These are phyloP conservation scores for Lycorma delicatula DNA, from an alignment of 1,140 invertebrate genomes.

Conservation along the genomic window DNA sequence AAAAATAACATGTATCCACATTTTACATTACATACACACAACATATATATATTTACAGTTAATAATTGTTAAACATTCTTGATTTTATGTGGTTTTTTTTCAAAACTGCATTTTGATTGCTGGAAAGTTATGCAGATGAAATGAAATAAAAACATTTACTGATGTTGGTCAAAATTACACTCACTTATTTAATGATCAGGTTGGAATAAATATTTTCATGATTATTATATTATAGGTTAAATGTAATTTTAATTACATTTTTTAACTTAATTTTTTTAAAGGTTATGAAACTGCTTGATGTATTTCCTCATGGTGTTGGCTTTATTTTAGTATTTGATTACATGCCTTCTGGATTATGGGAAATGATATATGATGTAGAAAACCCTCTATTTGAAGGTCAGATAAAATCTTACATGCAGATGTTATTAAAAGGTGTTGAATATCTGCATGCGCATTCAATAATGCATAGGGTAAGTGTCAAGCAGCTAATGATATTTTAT, in stretches of 20 bases:
- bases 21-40: too few species aligned
- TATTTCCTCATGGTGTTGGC: slow-evolving; percentile 80
- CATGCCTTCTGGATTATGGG: slow-evolving; percentile 82
- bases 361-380: slow-evolving; percentile 70
- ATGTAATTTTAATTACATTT: background rate
- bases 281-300: slow-evolving; percentile 83
- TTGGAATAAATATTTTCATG: background rate
- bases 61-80: too few species aligned
- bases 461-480: slow-evolving; percentile 78
- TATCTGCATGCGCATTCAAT: slow-evolving; percentile 86
- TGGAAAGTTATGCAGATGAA: too few species aligned
- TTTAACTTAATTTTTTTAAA: slow-evolving; percentile 39
- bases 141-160: background rate
- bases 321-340: slow-evolving; percentile 90
- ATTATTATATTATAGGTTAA: background rate
- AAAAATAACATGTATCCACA: too few species aligned
- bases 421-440: slow-evolving; percentile 83
- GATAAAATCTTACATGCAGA: slow-evolving; percentile 80
- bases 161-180: background rate
- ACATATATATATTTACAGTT: too few species aligned
- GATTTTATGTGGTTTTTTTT: too few species aligned
- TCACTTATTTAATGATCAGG: background rate
- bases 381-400: slow-evolving; percentile 61
- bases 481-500: too few species aligned
- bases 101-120: too few species aligned